These are phyloP conservation scores for Micromesistius poutassou DNA, from an alignment of 2,797 vertebrate genomes.

Conservation along the genomic window DNA sequence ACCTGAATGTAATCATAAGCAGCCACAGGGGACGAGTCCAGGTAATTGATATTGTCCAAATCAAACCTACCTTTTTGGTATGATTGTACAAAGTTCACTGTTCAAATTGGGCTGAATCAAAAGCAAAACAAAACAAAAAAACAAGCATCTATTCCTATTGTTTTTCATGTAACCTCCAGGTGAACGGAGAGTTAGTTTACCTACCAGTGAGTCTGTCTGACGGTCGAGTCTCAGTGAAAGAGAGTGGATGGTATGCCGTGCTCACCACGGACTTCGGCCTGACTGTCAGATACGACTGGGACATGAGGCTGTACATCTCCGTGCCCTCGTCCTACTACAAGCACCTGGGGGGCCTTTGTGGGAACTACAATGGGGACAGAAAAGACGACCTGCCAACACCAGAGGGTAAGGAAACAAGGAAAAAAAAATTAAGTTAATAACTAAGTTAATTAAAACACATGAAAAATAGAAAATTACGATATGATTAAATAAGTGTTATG, in stretches of 20 bases:
- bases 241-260: slow-evolving; percentile 50
- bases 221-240: slow-evolving; percentile 59
- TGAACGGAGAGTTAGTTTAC: slow-evolving; percentile 54
- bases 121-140: not conserved
- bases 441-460: not conserved
- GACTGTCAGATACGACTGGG: slow-evolving; percentile 76
- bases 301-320: slow-evolving; percentile 64
- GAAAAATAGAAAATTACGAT: not conserved
- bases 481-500: not conserved
- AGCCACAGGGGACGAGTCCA: slow-evolving; percentile 52
- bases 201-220: slow-evolving; percentile 61
- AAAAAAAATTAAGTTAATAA: not conserved
- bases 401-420: slow-evolving; percentile 34
- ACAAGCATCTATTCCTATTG: not conserved
- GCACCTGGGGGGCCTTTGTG: slow-evolving; percentile 74
- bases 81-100: not conserved
- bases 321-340: slow-evolving; percentile 56
- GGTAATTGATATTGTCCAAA: slow-evolving; percentile 54
- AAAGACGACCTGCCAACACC: slow-evolving; percentile 46
- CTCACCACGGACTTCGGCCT: slow-evolving; percentile 70
- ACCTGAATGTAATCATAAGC: slow-evolving; percentile 59
- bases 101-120: not conserved
- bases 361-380: slow-evolving; percentile 72
- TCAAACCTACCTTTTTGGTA: not conserved
- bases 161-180: slow-evolving; percentile 42